Evolutionary conservation across 2,888 invertebrate species (phyloP).

Genomic region (Cryptocephalus primarius): DNA sequence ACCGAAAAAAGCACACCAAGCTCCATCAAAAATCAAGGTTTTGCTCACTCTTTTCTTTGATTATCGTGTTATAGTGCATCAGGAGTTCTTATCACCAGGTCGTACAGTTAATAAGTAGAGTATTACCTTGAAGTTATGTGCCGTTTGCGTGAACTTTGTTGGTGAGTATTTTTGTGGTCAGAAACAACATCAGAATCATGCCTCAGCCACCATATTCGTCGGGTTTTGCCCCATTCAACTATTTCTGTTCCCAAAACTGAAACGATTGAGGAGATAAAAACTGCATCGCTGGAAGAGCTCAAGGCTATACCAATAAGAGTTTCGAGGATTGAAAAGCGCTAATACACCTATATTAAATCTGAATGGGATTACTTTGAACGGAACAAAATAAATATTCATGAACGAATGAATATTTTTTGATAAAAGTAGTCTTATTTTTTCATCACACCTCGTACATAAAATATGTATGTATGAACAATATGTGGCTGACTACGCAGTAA

Average conservation of each 20-base stretch:
- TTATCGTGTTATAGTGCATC: constrained; percentile 12
- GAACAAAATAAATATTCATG: too few species aligned
- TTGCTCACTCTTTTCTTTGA: constrained; percentile 12
- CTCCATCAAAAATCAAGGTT: constrained; percentile 10
- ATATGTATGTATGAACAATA: too few species aligned
- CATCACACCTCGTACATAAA: too few species aligned
- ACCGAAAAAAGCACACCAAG: constrained; percentile 8
- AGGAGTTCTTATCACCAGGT: constrained; percentile 10
- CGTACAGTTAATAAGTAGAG: constrained; percentile 10
- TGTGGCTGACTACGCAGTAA: too few species aligned
- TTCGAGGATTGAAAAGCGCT: constrained; percentile 3
- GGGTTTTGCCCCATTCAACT: constrained; percentile 3
- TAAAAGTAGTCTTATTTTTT: too few species aligned
- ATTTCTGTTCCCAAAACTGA: constrained; percentile 2
- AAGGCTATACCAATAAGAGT: constrained; percentile 4
- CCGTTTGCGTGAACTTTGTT: background rate
- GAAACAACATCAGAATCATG: constrained; percentile 2
- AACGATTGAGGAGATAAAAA: background rate
- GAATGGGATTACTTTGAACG: constrained; percentile 4
- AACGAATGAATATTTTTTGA: too few species aligned
- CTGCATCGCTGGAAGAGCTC: constrained; percentile 5
- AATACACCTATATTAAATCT: constrained; percentile 1
- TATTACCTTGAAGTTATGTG: constrained; percentile 10
- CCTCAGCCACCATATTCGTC: constrained; percentile 5
- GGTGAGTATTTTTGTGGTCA: constrained; percentile 1